Evolutionary conservation across 1,140 invertebrate species (phyloP).

Genomic region (Pseudomyrmex dendroicus): DNA sequence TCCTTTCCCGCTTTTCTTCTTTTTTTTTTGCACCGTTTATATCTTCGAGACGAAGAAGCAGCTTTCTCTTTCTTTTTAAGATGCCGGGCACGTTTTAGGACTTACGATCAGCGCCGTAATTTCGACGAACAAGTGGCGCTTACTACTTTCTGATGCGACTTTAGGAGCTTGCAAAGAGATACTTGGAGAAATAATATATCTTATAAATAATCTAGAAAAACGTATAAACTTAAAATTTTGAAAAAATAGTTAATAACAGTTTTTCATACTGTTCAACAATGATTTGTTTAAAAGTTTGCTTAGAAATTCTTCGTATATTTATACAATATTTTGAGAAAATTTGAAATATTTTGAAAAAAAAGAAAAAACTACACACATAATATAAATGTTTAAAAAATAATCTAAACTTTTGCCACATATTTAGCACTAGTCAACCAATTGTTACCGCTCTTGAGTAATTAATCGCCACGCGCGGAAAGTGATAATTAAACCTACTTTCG

Average conservation of each 20-base stretch:
- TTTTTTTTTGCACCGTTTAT: conserved; percentile 50
- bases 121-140: conserved; percentile 71
- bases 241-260: conserved; percentile 19
- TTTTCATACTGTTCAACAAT: background rate
- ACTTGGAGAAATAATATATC: conserved; percentile 48
- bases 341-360: too few relatives aligned
- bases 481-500: conserved; percentile 55
- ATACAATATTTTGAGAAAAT: background rate
- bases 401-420: too few relatives aligned
- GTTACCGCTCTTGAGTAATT: conserved; percentile 48
- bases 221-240: conserved; percentile 15
- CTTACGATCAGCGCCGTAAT: conserved; percentile 71
- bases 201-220: conserved; percentile 39
- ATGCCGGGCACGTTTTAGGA: conserved; percentile 73
- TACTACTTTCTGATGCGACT: conserved; percentile 71
- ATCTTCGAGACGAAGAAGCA: conserved; percentile 27
- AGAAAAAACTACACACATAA: background rate
- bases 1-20: background rate
- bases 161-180: conserved; percentile 57
- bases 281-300: background rate
- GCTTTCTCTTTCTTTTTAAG: conserved; percentile 59
- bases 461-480: conserved; percentile 39
- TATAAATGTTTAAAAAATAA: background rate
- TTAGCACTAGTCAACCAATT: conserved; percentile 23
- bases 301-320: background rate